Conservation (phyloP, 2,888 invertebrate species). For the Hipparchia sbordonii region DNA sequence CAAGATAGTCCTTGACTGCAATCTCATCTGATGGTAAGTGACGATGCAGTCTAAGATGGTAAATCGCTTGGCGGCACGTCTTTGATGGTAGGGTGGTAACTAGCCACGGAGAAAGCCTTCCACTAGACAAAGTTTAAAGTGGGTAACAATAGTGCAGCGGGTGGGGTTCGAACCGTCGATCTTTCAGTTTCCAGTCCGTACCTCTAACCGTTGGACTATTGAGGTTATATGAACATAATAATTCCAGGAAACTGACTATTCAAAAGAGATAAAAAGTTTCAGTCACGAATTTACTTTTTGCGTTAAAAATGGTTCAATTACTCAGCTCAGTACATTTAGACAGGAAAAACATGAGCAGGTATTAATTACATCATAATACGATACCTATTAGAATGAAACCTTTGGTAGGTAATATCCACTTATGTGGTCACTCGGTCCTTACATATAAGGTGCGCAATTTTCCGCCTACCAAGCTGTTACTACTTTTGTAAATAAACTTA, state of each 20-base stretch:
- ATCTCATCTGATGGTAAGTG: too few species aligned
- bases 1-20: too few species aligned
- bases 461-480: neutral
- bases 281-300: neutral
- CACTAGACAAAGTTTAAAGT: too few species aligned
- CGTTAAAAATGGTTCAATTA: neutral
- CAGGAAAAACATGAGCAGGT: slow-evolving; percentile 22
- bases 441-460: slow-evolving; percentile 10
- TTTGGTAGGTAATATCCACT: slow-evolving; percentile 23
- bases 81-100: too few species aligned
- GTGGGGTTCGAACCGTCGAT: too few species aligned
- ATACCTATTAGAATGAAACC: slow-evolving; percentile 26
- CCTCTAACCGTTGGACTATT: too few species aligned
- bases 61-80: too few species aligned
- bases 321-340: neutral
- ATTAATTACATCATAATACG: slow-evolving; percentile 31
- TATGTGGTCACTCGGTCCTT: slow-evolving; percentile 10
- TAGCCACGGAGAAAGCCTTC: too few species aligned
- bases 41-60: too few species aligned
- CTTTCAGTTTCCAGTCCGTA: too few species aligned
- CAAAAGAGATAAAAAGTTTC: neutral
- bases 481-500: neutral
- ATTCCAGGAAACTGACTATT: neutral
- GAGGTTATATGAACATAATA: neutral
- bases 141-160: too few species aligned